These are phyloP conservation scores for Distichodus sexfasciatus DNA, from an alignment of 2,797 vertebrate genomes.

Conservation along the genomic window DNA sequence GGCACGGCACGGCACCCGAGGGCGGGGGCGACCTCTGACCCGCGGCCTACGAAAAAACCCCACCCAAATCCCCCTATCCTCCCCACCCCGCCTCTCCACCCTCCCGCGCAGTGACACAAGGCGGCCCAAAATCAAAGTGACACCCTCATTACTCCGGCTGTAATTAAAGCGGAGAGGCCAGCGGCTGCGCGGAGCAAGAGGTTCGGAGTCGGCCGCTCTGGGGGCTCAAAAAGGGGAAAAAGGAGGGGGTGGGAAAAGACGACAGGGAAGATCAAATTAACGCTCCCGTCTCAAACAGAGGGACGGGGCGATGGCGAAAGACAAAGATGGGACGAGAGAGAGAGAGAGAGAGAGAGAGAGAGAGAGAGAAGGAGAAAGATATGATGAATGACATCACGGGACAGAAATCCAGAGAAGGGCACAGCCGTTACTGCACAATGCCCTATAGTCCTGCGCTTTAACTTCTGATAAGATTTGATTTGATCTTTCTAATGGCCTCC, in stretches of 20 bases:
- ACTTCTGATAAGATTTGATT: neutral
- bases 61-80: too few relatives aligned
- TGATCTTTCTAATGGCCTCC: neutral
- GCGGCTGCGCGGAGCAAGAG: conserved; percentile 27
- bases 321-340: neutral
- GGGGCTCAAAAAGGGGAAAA: conserved; percentile 7
- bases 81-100: neutral
- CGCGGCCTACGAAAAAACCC: neutral
- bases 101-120: conserved; percentile 23
- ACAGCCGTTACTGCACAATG: neutral
- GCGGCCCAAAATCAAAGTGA: conserved; percentile 49
- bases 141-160: conserved; percentile 46
- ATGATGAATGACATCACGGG: neutral
- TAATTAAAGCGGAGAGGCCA: conserved; percentile 38
- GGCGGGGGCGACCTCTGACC: neutral
- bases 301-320: conserved; percentile 8
- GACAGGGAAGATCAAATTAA: conserved; percentile 18
- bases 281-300: conserved; percentile 8
- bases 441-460: neutral
- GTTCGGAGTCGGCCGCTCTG: neutral
- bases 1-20: conserved; percentile 3
- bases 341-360: conserved; percentile 13
- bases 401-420: neutral
- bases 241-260: too few relatives aligned
- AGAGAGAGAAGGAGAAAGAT: neutral